A percentile compares a stretch with the other conserved stretches of the same genome.
Conservation (phyloP, 2,113 vertebrate genomes). For the Pardalotus punctatus region DNA sequence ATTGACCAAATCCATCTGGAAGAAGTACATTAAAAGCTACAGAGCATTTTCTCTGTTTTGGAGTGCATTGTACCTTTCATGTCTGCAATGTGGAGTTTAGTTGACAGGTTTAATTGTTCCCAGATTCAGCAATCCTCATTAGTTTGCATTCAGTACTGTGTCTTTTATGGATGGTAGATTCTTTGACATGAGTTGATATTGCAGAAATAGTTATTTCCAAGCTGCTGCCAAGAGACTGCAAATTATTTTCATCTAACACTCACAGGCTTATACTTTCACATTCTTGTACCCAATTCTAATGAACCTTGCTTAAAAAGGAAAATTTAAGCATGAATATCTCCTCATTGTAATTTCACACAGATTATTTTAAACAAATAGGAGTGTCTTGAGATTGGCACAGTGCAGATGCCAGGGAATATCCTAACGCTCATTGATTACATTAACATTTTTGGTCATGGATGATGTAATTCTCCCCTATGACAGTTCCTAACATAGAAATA, state of each 20-base stretch:
- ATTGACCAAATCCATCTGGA: conserved; percentile 17
- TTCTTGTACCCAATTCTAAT: conserved; percentile 21
- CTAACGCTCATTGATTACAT: not conserved
- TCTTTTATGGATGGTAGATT: conserved; percentile 40
- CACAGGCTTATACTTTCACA: conserved; percentile 15
- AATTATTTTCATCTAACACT: conserved; percentile 17
- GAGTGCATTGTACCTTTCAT: not conserved
- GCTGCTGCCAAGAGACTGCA: conserved; percentile 6
- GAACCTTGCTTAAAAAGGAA: conserved; percentile 34
- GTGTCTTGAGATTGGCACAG: not conserved
- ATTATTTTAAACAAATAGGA: not conserved
- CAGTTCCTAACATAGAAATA: not conserved
- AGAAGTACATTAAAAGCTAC: not conserved
- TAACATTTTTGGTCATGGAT: not conserved
- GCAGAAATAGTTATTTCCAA: conserved; percentile 48
- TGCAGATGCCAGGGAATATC: not conserved
- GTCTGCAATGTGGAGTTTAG: not conserved
- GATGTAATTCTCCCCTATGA: not conserved
- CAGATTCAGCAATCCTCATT: conserved; percentile 17
- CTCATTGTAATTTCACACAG: not conserved
- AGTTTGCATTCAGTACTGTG: not conserved
- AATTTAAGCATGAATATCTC: conserved; percentile 35
- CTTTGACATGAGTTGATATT: conserved; percentile 37
- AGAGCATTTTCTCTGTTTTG: not conserved
- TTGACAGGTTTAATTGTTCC: conserved; percentile 15